Percentiles rank a stretch among this genome's conserved stretches.
Conservation (phyloP, 2,113 vertebrate species). For the Cettia cetti region DNA sequence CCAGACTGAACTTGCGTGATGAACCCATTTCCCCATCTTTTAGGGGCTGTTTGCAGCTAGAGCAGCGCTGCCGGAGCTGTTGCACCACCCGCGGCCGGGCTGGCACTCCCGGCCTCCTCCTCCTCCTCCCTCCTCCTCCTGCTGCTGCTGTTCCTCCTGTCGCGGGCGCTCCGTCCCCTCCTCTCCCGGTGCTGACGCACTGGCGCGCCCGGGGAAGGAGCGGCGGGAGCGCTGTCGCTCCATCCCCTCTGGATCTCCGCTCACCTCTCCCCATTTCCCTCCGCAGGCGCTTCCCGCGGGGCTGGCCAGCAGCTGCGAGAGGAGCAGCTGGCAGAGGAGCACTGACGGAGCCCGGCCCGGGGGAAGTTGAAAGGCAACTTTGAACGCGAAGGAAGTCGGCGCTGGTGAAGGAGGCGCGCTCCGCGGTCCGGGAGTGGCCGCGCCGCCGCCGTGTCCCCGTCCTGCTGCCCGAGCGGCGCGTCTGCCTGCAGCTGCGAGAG, state of each 20-base stretch:
- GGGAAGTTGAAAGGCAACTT: background rate
- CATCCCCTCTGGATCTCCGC: fast-evolving
- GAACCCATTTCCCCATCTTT: background rate
- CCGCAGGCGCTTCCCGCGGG: background rate
- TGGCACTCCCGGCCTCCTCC: background rate
- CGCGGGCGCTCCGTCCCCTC: background rate
- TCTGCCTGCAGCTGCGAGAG: background rate
- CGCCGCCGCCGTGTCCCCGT: background rate
- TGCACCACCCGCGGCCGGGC: background rate
- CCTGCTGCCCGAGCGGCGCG: background rate
- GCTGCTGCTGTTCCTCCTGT: background rate
- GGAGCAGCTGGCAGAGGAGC: background rate
- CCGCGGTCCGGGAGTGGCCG: background rate
- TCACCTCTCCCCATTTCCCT: background rate
- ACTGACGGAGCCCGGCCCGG: fast-evolving
- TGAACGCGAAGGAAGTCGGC: background rate
- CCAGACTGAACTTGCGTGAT: fast-evolving
- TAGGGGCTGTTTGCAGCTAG: background rate
- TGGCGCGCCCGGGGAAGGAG: background rate
- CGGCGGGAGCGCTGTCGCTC: fast-evolving
- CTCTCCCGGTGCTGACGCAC: background rate
- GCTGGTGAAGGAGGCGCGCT: background rate
- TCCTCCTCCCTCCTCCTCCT: background rate
- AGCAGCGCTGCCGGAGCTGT: background rate
- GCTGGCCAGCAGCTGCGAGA: background rate